Base-by-base conservation (phyloP, 92 coral and sea anemone genomes). In the Anthopleura xanthogrammica region DNA sequence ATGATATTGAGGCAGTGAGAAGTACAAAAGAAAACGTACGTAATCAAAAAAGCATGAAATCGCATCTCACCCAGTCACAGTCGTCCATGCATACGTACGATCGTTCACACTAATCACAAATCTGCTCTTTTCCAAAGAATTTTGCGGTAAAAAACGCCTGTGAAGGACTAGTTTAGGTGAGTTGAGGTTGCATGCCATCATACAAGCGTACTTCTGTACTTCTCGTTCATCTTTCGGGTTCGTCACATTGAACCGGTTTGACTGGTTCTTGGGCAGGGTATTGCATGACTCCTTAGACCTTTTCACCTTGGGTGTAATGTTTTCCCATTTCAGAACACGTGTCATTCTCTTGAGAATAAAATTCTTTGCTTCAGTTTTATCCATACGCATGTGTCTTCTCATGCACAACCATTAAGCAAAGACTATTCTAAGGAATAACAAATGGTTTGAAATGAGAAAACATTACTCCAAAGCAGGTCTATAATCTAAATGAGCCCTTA, bases 51-150 rank as follows among this genome's bases (percentile, higher is more conserved):
- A 62, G 70, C 70, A 62, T 62, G 70, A 20, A 62, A 62, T 62
- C 70, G 11, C 7, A 62, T 62, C 70, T 62, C 70, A 62, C 29
- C 70, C 23, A 20, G 70, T 20, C 29, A 20, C 39, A n/a, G 70
- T 62, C 70, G 70, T 62, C 70, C 70, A 23, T 62, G 23, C 70
- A 5, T 62, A 5, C 70, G 70, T 62, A 62, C 70, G 70, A n/a
- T 62, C 70, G 70, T 62, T 62, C 70, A 62, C 70, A 62, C 70
- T 62, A 62, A 62, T n/a, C 70, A 62, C 70, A 9, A 60, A 62
- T 62, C 70, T 62, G 70, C 70, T 62, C 70, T 62, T 62, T 62
- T 62, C 29, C 70, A 23, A 62, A 62, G 70, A 62, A 62, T 62
- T 62, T 62, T 62, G 70, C 29, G 70, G 70, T 20, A 62, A 62